Percentiles rank a stretch among this genome's conserved stretches.
These are phyloP conservation scores for Drosophila pectinifera DNA, from an alignment of 1,140 invertebrate genomes.

Conservation along the genomic window DNA sequence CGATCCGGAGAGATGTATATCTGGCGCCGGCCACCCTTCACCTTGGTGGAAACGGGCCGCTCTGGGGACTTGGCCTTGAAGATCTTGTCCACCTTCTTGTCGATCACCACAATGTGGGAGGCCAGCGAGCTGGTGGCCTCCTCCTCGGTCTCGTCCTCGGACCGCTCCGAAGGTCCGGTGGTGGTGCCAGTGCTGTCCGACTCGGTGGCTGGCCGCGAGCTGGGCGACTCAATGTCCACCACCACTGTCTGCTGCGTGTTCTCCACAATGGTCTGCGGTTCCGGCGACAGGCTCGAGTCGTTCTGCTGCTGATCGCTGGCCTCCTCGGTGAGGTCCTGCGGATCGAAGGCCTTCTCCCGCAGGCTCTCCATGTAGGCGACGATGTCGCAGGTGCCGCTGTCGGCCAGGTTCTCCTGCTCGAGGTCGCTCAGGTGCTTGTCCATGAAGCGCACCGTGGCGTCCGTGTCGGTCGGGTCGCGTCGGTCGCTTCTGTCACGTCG, in stretches of 20 bases:
- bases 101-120: constrained; percentile 77
- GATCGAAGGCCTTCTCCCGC: constrained; percentile 79
- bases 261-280: constrained; percentile 81
- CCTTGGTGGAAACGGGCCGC: constrained; percentile 44
- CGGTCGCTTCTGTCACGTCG: constrained; percentile 45
- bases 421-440: constrained; percentile 82
- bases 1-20: constrained; percentile 84
- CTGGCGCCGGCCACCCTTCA: constrained; percentile 62
- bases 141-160: constrained; percentile 79
- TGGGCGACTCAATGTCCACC: constrained; percentile 77
- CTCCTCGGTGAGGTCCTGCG: constrained; percentile 58
- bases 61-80: constrained; percentile 80
- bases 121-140: constrained; percentile 49
- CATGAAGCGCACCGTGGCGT: constrained; percentile 65
- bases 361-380: constrained; percentile 84
- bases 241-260: constrained; percentile 78
- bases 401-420: constrained; percentile 77
- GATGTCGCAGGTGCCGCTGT: constrained; percentile 78
- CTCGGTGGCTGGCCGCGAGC: constrained; percentile 68
- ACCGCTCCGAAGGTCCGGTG: constrained; percentile 72
- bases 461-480: constrained; percentile 45
- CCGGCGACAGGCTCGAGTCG: constrained; percentile 80
- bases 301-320: constrained; percentile 76
- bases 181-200: constrained; percentile 77
- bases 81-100: constrained; percentile 84